Conservation (phyloP, 2,113 vertebrate genomes). For the Propithecus coquereli region DNA sequence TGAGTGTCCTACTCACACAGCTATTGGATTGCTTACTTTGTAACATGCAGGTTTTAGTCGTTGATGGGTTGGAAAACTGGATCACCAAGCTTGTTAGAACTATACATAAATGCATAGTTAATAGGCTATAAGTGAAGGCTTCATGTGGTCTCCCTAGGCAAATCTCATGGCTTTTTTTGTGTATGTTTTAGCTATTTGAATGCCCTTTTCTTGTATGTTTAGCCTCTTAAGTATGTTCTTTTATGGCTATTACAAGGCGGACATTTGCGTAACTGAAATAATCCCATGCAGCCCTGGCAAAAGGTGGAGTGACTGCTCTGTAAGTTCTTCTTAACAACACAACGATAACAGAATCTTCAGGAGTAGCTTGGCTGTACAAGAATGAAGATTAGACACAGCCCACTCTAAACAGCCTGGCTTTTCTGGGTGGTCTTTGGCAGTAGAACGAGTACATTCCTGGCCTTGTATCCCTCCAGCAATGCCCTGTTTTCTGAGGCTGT, state of each 20-base stretch:
- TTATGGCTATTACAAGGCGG: background rate
- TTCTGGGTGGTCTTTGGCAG: background rate
- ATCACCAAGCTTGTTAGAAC: background rate
- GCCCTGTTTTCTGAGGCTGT: background rate
- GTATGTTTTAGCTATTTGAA: background rate
- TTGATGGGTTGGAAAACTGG: background rate
- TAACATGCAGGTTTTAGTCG: background rate
- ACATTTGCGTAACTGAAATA: background rate
- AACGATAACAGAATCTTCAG: accelerated
- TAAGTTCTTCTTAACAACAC: accelerated
- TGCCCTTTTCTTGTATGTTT: background rate
- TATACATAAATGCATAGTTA: accelerated
- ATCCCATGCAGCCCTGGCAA: background rate
- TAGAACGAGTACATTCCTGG: background rate
- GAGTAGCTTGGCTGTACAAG: too few species aligned
- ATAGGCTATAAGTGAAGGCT: background rate
- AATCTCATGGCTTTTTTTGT: background rate
- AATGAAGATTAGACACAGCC: accelerated
- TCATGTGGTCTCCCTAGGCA: accelerated
- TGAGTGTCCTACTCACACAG: accelerated
- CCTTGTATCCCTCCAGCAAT: accelerated
- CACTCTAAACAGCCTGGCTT: accelerated
- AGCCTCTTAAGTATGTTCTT: background rate
- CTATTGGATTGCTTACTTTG: too few species aligned
- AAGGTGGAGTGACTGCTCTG: background rate